Evolutionary conservation across 2,113 vertebrate species (phyloP).

Genomic region (Lagopus muta): DNA sequence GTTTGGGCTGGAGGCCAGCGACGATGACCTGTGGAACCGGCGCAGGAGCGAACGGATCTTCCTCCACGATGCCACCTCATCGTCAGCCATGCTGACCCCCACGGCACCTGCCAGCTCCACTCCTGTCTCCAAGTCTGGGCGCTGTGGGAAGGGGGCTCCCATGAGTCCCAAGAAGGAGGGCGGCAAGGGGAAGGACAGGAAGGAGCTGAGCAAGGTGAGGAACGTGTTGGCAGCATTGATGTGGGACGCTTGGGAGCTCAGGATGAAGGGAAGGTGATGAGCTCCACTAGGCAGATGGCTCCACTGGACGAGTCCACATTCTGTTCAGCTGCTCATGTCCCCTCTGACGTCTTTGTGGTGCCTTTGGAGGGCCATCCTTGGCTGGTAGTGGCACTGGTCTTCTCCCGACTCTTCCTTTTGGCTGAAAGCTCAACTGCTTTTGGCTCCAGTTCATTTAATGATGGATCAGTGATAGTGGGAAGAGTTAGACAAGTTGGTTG

Average conservation of each 20-base stretch:
- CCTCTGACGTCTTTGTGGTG: background rate
- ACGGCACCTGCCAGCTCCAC: background rate
- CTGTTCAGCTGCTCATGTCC: background rate
- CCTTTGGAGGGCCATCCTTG: background rate
- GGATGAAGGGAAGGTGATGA: background rate
- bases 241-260: background rate
- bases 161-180: slow-evolving; percentile 83
- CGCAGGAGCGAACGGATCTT: slow-evolving; percentile 96
- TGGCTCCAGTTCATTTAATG: rapidly evolving
- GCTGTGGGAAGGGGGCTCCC: slow-evolving; percentile 79
- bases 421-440: background rate
- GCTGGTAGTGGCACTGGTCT: background rate
- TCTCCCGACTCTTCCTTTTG: background rate
- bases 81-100: slow-evolving; percentile 69
- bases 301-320: background rate
- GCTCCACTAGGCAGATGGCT: rapidly evolving
- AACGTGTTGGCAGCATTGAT: too few relatives aligned
- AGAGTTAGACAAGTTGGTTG: background rate
- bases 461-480: background rate
- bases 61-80: slow-evolving; percentile 86
- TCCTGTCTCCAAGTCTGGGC: slow-evolving; percentile 76
- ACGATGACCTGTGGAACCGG: slow-evolving; percentile 93
- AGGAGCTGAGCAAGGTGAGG: slow-evolving; percentile 81
- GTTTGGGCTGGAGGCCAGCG: slow-evolving; percentile 84
- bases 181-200: slow-evolving; percentile 82